These are phyloP conservation scores for Rachycentron canadum DNA, from an alignment of 2,797 vertebrate genomes.

Conservation along the genomic window DNA sequence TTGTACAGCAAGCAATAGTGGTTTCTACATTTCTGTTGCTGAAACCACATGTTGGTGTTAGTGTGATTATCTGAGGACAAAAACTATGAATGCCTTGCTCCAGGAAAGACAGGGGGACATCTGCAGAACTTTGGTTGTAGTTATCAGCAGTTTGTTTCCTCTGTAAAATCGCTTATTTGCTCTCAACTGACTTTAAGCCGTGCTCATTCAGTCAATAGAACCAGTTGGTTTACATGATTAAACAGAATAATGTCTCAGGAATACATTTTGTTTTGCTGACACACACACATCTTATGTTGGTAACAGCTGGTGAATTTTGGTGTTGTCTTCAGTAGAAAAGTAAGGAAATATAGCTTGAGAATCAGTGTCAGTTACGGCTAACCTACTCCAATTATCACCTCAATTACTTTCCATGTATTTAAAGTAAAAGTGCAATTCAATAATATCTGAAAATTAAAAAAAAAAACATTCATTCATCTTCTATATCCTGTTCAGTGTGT, in stretches of 20 bases:
- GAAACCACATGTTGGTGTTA: too few species aligned
- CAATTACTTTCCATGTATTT: background rate
- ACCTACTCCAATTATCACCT: background rate
- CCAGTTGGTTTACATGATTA: background rate
- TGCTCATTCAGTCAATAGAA: background rate
- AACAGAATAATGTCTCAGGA: background rate
- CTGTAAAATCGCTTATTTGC: background rate
- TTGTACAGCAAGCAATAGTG: background rate
- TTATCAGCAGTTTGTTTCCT: background rate
- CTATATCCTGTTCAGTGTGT: background rate
- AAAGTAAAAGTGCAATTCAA: conserved; percentile 8
- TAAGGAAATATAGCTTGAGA: background rate
- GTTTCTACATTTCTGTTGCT: background rate
- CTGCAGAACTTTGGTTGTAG: background rate
- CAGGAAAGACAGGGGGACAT: background rate
- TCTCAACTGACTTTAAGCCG: background rate
- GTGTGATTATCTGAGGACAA: background rate
- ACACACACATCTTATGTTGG: background rate
- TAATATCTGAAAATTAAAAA: conserved; percentile 3
- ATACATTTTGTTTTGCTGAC: background rate
- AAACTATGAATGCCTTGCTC: background rate
- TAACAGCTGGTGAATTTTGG: background rate
- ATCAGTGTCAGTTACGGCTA: background rate
- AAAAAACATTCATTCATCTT: conserved; percentile 2
- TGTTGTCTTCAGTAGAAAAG: background rate